Base-by-base conservation (phyloP, 2,113 vertebrate genomes). In the Leucoraja erinaceus region DNA sequence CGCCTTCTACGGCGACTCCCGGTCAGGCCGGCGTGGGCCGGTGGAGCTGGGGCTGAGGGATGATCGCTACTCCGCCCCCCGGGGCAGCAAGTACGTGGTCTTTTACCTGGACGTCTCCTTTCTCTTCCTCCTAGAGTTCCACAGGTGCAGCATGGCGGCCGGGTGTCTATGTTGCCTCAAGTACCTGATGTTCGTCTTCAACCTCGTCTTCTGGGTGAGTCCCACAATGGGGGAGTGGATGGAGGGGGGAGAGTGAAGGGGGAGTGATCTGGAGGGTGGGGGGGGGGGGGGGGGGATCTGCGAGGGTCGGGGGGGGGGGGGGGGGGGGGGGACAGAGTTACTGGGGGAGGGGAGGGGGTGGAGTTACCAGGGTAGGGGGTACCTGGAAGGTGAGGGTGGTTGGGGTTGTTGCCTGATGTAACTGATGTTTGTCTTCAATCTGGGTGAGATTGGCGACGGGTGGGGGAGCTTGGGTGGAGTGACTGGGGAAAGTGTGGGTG, bases 101-200 rank as follows among this genome's bases (percentile, higher is more conserved):
- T 99, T 99, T 99, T 99, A 99, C 96, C 97, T 99, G 98, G 99
- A 99, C 97, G 97, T 99, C 97, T 99, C 99, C 94, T 99, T 99
- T 99, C 98, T 99, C 97, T 99, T 99, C 97, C 98, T 99, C 96
- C 96, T 99, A 99, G 99, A 99, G 96, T 99, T 99, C 97, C 99
- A 99, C 98, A 99, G 98, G 98, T 99, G 97, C 98, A 99, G 98
- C 98, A 99, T 99, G 99, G 98, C 98, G 94, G 96, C 98, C 94
- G 98, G 98, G 96, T 99, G 98, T 95, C 96, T 99, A 94, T 99
- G 98, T 97, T 99, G 98, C 96, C 96, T 99, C 96, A 99, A 99
- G 96, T 99, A 99, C 95, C 96, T 97, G 97, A 99, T 99, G 99
- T 99, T 99, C 96, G 95, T 99, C 96, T 99, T 99, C 97, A 99